Conservation (phyloP, 2,888 invertebrate genomes). For the Drosophila setosimentum region DNA sequence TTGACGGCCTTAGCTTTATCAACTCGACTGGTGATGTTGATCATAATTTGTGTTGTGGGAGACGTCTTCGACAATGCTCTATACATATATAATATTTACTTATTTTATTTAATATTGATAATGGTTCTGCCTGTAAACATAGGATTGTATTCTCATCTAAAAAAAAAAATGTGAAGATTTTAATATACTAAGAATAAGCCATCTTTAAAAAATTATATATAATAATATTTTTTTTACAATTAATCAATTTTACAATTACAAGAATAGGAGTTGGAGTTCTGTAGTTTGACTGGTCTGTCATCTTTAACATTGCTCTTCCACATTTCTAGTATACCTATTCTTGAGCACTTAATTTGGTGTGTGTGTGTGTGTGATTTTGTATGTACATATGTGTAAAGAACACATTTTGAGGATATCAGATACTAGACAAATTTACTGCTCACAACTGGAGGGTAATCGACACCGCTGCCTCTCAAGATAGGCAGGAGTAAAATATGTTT, state of each 20-base stretch:
- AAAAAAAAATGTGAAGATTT: neutral
- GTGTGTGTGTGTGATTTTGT: neutral
- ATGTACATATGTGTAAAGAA: neutral
- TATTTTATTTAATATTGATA: neutral
- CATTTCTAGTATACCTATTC: neutral
- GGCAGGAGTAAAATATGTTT: neutral
- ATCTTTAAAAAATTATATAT: too few relatives aligned
- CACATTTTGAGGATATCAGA: neutral
- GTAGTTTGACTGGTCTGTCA: neutral
- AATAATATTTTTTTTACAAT: neutral
- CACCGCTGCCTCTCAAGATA: neutral
- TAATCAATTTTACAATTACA: neutral
- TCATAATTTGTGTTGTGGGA: too few relatives aligned
- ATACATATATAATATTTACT: neutral
- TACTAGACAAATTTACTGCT: conserved; percentile 15
- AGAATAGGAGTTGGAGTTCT: neutral
- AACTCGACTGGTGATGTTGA: neutral
- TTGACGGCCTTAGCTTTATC: neutral
- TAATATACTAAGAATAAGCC: neutral
- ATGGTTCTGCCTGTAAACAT: neutral
- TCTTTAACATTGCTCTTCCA: neutral
- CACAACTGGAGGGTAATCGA: conserved; percentile 14
- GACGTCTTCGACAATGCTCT: too few relatives aligned
- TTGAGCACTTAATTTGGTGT: neutral
- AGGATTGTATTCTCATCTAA: neutral